Evolutionary conservation across 53 echinoderm and acorn worm genomes (phyloP).

Genomic region (Crossaster papposus): DNA sequence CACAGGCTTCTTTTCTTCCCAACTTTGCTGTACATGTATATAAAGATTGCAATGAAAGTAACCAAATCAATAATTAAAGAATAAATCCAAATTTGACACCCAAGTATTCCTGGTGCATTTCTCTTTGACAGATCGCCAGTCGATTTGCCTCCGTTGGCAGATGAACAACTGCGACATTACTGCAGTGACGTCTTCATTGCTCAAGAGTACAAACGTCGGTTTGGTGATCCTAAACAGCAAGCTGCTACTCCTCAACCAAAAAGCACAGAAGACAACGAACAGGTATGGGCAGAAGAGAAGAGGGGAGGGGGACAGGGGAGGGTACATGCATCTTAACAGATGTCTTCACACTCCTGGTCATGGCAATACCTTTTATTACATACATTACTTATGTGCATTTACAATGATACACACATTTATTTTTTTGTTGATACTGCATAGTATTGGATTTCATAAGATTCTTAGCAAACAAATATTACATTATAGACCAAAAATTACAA

Average conservation of each 20-base stretch:
- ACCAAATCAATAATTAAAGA: too few relatives aligned
- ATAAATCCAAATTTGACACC: too few relatives aligned
- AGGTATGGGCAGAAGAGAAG: neutral
- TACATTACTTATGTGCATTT: neutral
- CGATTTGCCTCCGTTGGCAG: constrained; percentile 24
- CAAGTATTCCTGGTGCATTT: neutral
- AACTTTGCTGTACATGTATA: too few relatives aligned
- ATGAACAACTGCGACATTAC: constrained; percentile 35
- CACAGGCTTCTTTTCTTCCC: too few relatives aligned
- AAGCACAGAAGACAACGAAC: neutral
- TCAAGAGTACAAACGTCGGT: constrained; percentile 50
- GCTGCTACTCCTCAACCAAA: neutral
- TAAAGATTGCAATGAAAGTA: too few relatives aligned
- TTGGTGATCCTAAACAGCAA: constrained; percentile 22
- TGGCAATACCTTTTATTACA: too few relatives aligned
- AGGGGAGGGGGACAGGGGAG: neutral
- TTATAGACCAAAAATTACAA: too few relatives aligned
- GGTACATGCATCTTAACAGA: too few relatives aligned
- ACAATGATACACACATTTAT: neutral
- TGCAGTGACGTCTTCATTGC: constrained; percentile 55
- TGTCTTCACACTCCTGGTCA: too few relatives aligned
- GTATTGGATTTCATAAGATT: neutral
- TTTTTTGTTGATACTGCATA: neutral
- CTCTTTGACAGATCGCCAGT: constrained; percentile 1
- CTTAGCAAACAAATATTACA: too few relatives aligned